A percentile compares a stretch with the other conserved stretches of the same genome.
phyloP scores from a whole-genome alignment of 2,888 invertebrate species.

The Pheosia tremula region DNA sequence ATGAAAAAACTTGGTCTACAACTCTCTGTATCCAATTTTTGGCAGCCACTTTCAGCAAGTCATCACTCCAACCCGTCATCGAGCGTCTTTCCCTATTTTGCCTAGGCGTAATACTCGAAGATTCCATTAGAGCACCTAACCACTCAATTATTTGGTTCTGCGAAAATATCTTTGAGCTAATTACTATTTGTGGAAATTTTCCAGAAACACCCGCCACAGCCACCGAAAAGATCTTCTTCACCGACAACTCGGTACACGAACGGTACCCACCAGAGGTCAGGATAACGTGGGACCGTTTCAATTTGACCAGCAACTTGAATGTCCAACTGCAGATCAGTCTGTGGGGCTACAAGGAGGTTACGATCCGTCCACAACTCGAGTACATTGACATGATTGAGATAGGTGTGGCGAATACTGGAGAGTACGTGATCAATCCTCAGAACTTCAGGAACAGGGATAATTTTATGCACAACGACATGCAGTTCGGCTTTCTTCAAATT shows the following conservation, averaged over 20 bases:
- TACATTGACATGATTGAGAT: slow-evolving; percentile 91
- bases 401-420: slow-evolving; percentile 87
- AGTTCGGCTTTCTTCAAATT: slow-evolving; percentile 94
- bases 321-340: slow-evolving; percentile 92
- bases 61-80: no score
- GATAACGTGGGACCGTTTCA: slow-evolving; percentile 93
- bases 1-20: no score
- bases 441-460: slow-evolving; percentile 89
- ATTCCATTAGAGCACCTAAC: no score
- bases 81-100: no score
- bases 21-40: no score
- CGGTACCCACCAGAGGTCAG: slow-evolving; percentile 89
- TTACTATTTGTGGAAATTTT: slow-evolving; percentile 5
- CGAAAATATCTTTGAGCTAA: no score
- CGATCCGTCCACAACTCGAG: slow-evolving; percentile 91
- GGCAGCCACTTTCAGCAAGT: no score
- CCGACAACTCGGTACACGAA: slow-evolving; percentile 89
- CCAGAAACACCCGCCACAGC: slow-evolving; percentile 95
- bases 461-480: slow-evolving; percentile 88
- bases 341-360: slow-evolving; percentile 95
- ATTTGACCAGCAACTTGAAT: slow-evolving; percentile 92
- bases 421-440: slow-evolving; percentile 89
- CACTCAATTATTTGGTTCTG: no score
- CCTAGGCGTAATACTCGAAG: no score
- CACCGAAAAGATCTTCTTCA: slow-evolving; percentile 93